Percentiles rank a stretch among this genome's conserved stretches.
These are phyloP conservation scores for Pluvialis apricaria DNA, from an alignment of 2,113 vertebrate species.

Conservation along the genomic window DNA sequence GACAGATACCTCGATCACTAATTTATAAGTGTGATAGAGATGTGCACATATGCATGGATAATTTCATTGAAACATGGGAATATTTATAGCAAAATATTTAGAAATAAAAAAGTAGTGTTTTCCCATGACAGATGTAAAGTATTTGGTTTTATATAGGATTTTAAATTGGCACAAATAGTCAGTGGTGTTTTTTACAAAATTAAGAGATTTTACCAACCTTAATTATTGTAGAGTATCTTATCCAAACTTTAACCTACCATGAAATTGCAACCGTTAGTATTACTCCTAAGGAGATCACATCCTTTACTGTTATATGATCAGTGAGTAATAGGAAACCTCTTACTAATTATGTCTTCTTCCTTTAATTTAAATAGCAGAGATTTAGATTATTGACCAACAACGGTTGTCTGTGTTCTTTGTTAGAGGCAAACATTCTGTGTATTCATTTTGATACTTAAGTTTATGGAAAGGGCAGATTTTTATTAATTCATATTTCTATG, in stretches of 20 bases:
- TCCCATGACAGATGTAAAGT: not conserved
- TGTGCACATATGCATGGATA: not conserved
- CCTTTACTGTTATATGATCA: not conserved
- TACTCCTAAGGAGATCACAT: not conserved
- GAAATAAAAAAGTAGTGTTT: not conserved
- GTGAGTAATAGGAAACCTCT: not conserved
- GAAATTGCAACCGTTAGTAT: not conserved
- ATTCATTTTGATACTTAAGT: not conserved
- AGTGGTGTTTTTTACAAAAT: not conserved
- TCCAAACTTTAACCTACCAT: not conserved
- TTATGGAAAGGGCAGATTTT: not conserved
- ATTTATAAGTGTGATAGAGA: not conserved
- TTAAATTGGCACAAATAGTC: not conserved
- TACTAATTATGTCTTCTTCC: not conserved
- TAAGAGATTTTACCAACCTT: not conserved
- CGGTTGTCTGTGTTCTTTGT: not conserved
- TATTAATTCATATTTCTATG: not conserved
- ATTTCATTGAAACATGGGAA: not conserved
- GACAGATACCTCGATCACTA: not conserved
- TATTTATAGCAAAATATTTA: not conserved
- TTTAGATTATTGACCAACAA: not conserved
- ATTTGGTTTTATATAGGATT: not conserved
- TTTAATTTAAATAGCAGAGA: not conserved
- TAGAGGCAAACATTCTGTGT: not conserved
- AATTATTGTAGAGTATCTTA: not conserved